Evolutionary conservation across 1,140 invertebrate genomes (phyloP), one percentile per base, ranked within the genome.

Genomic region (Megalopta genalis): DNA sequence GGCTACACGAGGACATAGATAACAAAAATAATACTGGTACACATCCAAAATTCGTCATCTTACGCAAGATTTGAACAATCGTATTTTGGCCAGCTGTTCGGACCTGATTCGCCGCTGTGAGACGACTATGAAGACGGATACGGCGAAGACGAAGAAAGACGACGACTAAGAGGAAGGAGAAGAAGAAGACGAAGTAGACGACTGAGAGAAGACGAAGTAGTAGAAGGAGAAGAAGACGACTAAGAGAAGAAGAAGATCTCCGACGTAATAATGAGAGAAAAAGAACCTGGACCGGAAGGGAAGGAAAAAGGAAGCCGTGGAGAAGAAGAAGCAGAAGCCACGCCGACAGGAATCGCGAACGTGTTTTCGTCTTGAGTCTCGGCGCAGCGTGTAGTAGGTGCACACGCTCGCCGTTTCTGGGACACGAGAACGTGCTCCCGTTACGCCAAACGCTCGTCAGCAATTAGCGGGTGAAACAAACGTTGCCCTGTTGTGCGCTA

Each of bases 391-490:
- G 14, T 16, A 4, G 1, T 32, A 70, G 46, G 5, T 69, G 59
- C 12, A 62, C 21, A 14, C 37, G 16, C 8, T 23, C 46, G 27
- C 42, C 42, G 42, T 86, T 84, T 84, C 82, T 84, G 62, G 79
- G 49, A 85, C 82, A 81, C 78, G 75, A 85, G 73, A 78, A 37
- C 77, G 62, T 85, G 83, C 84, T 82, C 79, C 83, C 83, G 84
- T 86, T 86, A 85, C 77, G 74, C 75, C 84, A 75, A 85, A 84
- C 79, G 42, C 84, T 75, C 69, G 69, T 82, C 76, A 75, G 82
- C 73, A 85, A 85, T 85, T 84, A 85, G 67, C 70, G 49, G 42
- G 59, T 60, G 83, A 82, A 86, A 85, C 74, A 85, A 86, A 82
- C 83, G 83, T 70, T 80, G 67, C 54, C 39, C 59, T 68, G 77